Base-by-base conservation (phyloP, 2,113 vertebrate species). In the Oreochromis tanganicae region DNA sequence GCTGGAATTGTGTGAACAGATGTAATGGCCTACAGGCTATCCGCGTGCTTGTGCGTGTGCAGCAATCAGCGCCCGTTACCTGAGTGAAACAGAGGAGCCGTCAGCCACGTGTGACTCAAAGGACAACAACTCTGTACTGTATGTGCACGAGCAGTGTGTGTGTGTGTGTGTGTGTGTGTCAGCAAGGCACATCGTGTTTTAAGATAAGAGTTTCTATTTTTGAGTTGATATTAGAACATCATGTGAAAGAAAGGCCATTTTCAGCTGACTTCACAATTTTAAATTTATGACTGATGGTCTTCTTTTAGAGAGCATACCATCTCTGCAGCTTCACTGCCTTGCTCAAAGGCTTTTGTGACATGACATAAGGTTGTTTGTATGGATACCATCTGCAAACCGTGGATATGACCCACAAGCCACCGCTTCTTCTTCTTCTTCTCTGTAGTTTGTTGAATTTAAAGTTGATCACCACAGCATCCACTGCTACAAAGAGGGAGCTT, bases 11-110 rank as follows among this genome's bases (percentile, higher is more conserved):
- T 78, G 71, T 50, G 83, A 87, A 80, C 87, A 93, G 85, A 90
- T 91, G 85, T 73, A 85, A 83, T 86, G 55, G 82, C 85, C 90
- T 80, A 43, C 86, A 87, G 91, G 87, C 75, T 84, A 81, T 54
- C 10, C 66, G 52, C 52, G 59, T 83, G 55, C 75, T 89, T 86
- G 78, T 89, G 19, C 85, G 46, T 87, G 78, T 85, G 87, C 52
- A 87, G 80, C 61, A 85, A 84, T 91, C 80, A 50, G 71, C 10
- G 5, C 48, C 81, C 71, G n/a, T 91, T 86, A 91, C 87, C 87
- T 92, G 87, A 71, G 82, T 81, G 85, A 81, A 89, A 84, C 41
- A 84, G 78, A 80, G 41, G 83, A 63, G 68, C 19, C 63, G 14
- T 81, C 71, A 88, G 66, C 32, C 71, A 63, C 79, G 84, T 46